Evolutionary conservation across 1,140 invertebrate species (phyloP), one percentile per base, ranked within the genome.

Genomic region (Centruroides sculpturatus): DNA sequence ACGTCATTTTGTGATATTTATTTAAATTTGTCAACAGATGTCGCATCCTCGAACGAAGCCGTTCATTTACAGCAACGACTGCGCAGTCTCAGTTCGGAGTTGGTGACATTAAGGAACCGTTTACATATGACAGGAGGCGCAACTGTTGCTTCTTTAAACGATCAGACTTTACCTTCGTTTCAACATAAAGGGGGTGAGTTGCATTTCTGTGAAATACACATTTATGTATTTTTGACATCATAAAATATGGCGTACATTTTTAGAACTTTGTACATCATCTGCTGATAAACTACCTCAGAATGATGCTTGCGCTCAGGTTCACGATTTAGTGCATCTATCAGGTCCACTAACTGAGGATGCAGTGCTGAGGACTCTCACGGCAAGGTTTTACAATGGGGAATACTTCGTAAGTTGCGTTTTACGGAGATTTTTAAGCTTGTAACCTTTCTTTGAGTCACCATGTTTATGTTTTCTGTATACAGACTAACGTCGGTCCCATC

Each of bases 401-500:
- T 89, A 87, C 69, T 90, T 89, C 76, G 91, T 93, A 74, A 86
- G 86, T 84, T 64, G 23, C 12, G 13, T 13, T 51, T 51, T 13
- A 5, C 50, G 8, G 1, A n/a, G 12, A 3, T 6, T 23, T 23
- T 23, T 23, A 23, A 23, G 23, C 23, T 23, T 23, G 23, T 23
- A 23, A 23, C 23, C 23, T 23, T 23, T 23, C 23, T 23, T 23
- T 23, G 23, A 23, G 23, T 23, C 23, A 23, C 23, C 23, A 51
- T 34, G 1, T 51, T 51, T 51, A 13, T 51, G 23, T n/a, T 51
- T 51, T 34, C 50, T 13, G 8, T 11, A 7, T 11, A 52, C 78
- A 95, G 90, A 92, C 89, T 50, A 91, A 89, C 70, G 85, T 93
- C 58, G 91, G 91, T 0, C 89, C 89, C 1, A 89, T 92, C 66